These are phyloP conservation scores for Crotophaga sulcirostris DNA, from an alignment of 2,113 vertebrate genomes.

Conservation along the genomic window DNA sequence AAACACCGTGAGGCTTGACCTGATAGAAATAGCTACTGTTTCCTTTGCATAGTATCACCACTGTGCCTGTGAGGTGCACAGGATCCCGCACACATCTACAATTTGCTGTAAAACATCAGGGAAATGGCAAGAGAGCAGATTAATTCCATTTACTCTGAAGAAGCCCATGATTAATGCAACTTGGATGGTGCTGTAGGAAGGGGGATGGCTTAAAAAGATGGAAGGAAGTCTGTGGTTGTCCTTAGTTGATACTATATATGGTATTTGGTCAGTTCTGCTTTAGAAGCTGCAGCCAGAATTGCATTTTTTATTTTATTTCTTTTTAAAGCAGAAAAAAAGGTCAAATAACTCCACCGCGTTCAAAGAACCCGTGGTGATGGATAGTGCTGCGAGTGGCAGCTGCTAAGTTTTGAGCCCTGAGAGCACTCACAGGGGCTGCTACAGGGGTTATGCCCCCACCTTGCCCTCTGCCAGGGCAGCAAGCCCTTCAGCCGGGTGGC, in stretches of 20 bases:
- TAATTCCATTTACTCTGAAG: background rate
- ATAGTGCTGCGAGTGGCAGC: background rate
- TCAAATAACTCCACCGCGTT: background rate
- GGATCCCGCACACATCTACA: background rate
- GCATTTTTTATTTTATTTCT: conserved; percentile 53
- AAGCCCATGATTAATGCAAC: conserved; percentile 8
- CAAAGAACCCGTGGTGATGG: background rate
- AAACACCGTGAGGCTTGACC: background rate
- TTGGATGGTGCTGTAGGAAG: conserved; percentile 30
- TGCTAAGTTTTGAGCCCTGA: background rate
- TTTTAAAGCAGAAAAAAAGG: background rate
- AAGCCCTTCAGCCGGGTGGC: background rate
- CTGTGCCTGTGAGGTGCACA: background rate
- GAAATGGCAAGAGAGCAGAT: background rate
- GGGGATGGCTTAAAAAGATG: background rate
- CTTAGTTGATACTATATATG: conserved; percentile 54
- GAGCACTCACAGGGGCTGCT: background rate
- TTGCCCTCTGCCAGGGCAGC: background rate
- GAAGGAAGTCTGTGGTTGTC: conserved; percentile 24
- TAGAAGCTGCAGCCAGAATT: conserved; percentile 15
- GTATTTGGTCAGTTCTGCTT: conserved; percentile 49
- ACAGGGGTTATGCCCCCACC: background rate
- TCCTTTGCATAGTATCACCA: background rate
- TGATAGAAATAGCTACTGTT: conserved; percentile 45
- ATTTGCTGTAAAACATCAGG: background rate